Evolutionary conservation across 2,888 invertebrate genomes (phyloP).

Genomic region (Calameuta idolon): DNA sequence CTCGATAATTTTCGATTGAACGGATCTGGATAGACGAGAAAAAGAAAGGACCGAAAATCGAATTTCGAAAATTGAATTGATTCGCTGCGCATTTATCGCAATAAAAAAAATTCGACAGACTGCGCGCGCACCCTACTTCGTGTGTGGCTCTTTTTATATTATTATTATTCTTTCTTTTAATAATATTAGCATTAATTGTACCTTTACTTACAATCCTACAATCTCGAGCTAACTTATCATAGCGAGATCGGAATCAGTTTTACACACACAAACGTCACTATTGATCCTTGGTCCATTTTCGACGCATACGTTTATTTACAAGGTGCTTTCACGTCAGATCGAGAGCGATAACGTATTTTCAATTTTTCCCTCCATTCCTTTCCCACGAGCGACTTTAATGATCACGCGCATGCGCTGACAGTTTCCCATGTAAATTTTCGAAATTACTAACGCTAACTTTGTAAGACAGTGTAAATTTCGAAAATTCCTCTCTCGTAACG

Average conservation of each 20-base stretch:
- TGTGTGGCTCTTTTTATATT: slow-evolving; percentile 11
- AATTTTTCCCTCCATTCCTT: slow-evolving; percentile 34
- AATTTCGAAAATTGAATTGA: neutral
- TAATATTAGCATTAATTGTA: slow-evolving; percentile 53
- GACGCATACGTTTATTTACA: slow-evolving; percentile 54
- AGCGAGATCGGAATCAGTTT: slow-evolving; percentile 34
- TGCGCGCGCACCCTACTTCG: slow-evolving; percentile 8
- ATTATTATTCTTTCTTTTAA: neutral
- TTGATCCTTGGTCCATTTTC: slow-evolving; percentile 54
- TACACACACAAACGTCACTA: slow-evolving; percentile 43
- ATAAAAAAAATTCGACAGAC: neutral
- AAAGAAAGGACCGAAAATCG: neutral
- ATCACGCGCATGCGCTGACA: neutral
- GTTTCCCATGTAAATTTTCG: neutral
- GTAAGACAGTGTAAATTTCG: neutral
- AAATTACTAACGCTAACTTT: neutral
- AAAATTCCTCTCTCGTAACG: neutral
- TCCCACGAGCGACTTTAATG: neutral
- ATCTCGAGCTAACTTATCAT: slow-evolving; percentile 34
- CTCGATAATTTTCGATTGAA: neutral
- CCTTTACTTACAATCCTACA: slow-evolving; percentile 53
- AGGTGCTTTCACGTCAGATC: slow-evolving; percentile 25
- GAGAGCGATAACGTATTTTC: slow-evolving; percentile 22
- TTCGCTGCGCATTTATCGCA: neutral
- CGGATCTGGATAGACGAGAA: neutral